Percentiles rank a stretch among this genome's conserved stretches.
Evolutionary conservation across 2,113 vertebrate species (phyloP).

Genomic region (Ophthalmolycus amberensis): DNA sequence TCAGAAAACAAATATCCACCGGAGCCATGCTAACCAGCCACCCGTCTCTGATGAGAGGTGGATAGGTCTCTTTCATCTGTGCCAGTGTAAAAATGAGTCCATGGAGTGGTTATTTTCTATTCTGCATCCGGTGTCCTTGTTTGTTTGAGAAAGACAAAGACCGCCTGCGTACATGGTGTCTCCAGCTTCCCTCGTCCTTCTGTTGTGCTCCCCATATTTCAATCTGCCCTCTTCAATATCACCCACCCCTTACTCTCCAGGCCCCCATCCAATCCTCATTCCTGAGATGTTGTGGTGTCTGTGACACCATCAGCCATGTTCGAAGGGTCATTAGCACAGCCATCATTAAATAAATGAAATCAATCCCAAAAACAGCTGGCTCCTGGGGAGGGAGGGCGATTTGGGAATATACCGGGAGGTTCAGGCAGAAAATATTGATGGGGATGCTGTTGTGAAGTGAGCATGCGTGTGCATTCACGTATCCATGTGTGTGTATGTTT

Average conservation of each 20-base stretch:
- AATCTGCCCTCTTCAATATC: conserved; percentile 63
- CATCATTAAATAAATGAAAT: conserved; percentile 90
- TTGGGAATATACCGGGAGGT: conserved; percentile 67
- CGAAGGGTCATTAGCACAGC: conserved; percentile 84
- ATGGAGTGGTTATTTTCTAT: conserved; percentile 68
- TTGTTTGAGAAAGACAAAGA: conserved; percentile 78
- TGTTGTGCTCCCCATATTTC: conserved; percentile 34
- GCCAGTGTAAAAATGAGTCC: conserved; percentile 64
- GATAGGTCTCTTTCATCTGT: conserved; percentile 71
- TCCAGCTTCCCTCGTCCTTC: conserved; percentile 43
- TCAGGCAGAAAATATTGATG: conserved; percentile 70
- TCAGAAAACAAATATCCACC: conserved; percentile 67
- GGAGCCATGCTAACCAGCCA: conserved; percentile 48
- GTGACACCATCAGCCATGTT: conserved; percentile 83
- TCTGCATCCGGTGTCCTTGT: conserved; percentile 74
- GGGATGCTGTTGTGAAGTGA: conserved; percentile 36
- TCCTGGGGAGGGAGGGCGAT: conserved; percentile 73
- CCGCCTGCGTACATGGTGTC: conserved; percentile 51
- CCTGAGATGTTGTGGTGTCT: conserved; percentile 72
- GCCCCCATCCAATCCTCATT: conserved; percentile 75
- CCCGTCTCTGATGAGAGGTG: conserved; percentile 63
- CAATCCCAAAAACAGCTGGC: conserved; percentile 88
- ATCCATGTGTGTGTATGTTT: not conserved
- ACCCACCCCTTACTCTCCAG: conserved; percentile 51
- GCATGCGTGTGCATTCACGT: not conserved